Evolutionary conservation across 2,888 invertebrate genomes (phyloP).

Genomic region (Pyrochroa serraticornis): DNA sequence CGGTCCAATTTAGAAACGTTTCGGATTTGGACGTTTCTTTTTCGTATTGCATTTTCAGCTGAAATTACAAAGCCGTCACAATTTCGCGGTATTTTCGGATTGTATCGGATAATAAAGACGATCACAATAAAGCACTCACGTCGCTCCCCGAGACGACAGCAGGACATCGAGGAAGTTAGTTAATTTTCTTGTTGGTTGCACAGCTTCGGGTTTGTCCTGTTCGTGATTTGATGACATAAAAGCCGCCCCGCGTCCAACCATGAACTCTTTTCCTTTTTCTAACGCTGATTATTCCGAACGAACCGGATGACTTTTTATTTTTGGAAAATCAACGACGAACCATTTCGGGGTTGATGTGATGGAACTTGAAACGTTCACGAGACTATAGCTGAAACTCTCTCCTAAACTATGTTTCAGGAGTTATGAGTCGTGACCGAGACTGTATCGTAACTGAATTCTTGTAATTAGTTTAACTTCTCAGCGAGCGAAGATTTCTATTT

Average conservation of each 20-base stretch:
- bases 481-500: conserved; percentile 25
- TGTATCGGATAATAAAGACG: background rate
- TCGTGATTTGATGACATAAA: conserved; percentile 50
- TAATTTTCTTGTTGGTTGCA: conserved; percentile 52
- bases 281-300: conserved; percentile 36
- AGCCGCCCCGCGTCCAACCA: conserved; percentile 48
- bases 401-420: conserved; percentile 26
- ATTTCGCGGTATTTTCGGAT: background rate
- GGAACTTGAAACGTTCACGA: conserved; percentile 11
- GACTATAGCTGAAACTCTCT: conserved; percentile 11
- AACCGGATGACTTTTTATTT: background rate
- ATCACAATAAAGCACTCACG: conserved; percentile 7
- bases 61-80: background rate
- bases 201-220: conserved; percentile 46
- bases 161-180: conserved; percentile 41
- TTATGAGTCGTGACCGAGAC: conserved; percentile 30
- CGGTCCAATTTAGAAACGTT: background rate
- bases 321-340: too few relatives aligned
- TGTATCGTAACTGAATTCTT: conserved; percentile 28
- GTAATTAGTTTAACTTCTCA: conserved; percentile 29
- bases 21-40: background rate
- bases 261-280: conserved; percentile 43
- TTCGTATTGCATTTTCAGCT: background rate
- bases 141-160: conserved; percentile 19
- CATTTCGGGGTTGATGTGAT: too few relatives aligned